Percentiles rank a stretch among this genome's conserved stretches.
Evolutionary conservation across 2,113 vertebrate genomes (phyloP).

Genomic region (Mustela nigripes): DNA sequence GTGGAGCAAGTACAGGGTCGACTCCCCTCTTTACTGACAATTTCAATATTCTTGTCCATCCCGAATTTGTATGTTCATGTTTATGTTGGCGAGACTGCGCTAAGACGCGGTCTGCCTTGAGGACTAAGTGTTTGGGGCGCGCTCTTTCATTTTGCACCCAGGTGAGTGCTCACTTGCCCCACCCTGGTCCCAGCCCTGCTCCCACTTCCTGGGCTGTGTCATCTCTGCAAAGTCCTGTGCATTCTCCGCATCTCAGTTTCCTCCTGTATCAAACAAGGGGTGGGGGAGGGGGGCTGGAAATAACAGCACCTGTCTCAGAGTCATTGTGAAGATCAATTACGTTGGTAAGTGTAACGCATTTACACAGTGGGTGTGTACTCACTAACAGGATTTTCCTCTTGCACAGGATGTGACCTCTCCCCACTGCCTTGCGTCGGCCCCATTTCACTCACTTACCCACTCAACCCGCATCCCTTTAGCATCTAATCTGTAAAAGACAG

Average conservation of each 20-base stretch:
- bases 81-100: background rate
- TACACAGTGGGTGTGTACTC: rapidly evolving
- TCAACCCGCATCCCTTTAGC: background rate
- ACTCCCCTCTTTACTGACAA: background rate
- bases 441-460: background rate
- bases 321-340: background rate
- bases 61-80: background rate
- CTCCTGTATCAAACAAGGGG: background rate
- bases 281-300: background rate
- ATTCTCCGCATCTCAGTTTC: background rate
- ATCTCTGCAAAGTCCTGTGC: background rate
- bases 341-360: rapidly evolving
- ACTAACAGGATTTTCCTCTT: background rate
- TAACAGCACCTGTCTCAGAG: background rate
- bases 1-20: background rate
- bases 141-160: background rate
- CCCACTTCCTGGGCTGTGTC: background rate
- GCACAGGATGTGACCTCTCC: background rate
- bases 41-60: background rate
- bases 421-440: background rate
- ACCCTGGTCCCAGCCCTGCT: background rate
- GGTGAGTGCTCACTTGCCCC: background rate
- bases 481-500: background rate
- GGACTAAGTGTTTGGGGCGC: background rate
- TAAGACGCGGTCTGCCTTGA: background rate